A percentile compares a stretch with the other conserved stretches of the same genome.
Evolutionary conservation across 2,888 invertebrate genomes (phyloP).

Genomic region (Dorcus parallelipipedus): DNA sequence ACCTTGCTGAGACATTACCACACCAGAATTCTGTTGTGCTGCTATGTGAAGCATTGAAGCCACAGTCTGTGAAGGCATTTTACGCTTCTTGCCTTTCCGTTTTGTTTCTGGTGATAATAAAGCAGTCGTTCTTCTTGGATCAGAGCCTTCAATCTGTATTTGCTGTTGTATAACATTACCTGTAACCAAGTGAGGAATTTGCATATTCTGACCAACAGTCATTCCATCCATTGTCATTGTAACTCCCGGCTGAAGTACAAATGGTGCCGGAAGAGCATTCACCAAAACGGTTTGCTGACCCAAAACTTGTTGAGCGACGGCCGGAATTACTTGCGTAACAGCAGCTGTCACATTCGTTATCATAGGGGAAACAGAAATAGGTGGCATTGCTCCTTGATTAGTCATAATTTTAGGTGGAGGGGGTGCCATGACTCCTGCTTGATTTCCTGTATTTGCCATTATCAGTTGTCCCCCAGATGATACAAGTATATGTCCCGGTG

Average conservation of each 20-base stretch:
- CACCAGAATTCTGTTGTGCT: conserved; percentile 61
- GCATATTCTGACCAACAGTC: conserved; percentile 65
- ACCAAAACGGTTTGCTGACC: conserved; percentile 77
- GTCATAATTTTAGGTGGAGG: conserved; percentile 55
- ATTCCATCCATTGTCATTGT: conserved; percentile 71
- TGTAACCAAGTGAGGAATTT: conserved; percentile 66
- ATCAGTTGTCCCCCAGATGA: conserved; percentile 73
- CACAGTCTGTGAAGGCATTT: conserved; percentile 64
- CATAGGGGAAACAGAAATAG: conserved; percentile 60
- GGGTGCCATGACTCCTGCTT: conserved; percentile 62
- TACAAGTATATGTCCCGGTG: conserved; percentile 69
- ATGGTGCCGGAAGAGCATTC: conserved; percentile 74
- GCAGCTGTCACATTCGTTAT: conserved; percentile 64
- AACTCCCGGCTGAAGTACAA: conserved; percentile 74
- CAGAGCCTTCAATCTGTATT: conserved; percentile 56
- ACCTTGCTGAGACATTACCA: conserved; percentile 55
- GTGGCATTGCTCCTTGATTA: conserved; percentile 53
- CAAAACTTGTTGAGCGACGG: conserved; percentile 62
- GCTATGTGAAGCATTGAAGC: conserved; percentile 70
- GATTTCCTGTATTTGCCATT: conserved; percentile 57
- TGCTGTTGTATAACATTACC: conserved; percentile 62
- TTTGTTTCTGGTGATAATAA: conserved; percentile 68
- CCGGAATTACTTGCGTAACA: conserved; percentile 63
- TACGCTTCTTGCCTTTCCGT: conserved; percentile 65
- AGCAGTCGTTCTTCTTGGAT: conserved; percentile 45